phyloP scores from a whole-genome alignment of 1,140 invertebrate species.

The Chelonus insularis region DNA sequence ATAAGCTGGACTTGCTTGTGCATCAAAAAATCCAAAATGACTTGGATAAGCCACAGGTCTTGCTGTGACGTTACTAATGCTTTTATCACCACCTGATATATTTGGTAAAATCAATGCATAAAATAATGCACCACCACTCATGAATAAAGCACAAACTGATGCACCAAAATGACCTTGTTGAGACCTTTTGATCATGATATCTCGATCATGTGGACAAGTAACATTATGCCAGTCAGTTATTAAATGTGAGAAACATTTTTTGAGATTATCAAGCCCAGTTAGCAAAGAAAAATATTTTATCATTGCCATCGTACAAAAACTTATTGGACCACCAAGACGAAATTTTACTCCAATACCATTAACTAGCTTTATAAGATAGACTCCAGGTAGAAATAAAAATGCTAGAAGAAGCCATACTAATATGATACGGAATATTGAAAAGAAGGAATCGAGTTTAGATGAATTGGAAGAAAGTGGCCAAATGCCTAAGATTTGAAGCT shows the following conservation, averaged over 20 bases:
- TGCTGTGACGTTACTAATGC: conserved; percentile 14
- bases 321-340: not conserved
- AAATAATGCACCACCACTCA: conserved; percentile 21
- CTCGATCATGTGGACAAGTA: conserved; percentile 1
- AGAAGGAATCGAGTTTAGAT: not conserved
- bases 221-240: conserved; percentile 31
- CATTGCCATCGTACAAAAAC: conserved; percentile 28
- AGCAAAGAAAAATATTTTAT: conserved; percentile 31
- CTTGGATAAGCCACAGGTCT: conserved; percentile 23
- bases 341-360: not conserved
- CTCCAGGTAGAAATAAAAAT: not conserved
- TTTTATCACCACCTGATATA: not conserved
- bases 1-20: conserved; percentile 17
- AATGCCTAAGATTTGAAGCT: not conserved
- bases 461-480: not conserved
- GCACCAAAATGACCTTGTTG: conserved; percentile 4
- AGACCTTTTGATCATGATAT: conserved; percentile 19
- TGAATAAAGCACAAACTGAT: conserved; percentile 13
- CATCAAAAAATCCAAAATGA: conserved; percentile 20
- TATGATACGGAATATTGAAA: conserved; percentile 15
- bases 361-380: not conserved
- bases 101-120: conserved; percentile 19
- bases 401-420: conserved; percentile 6
- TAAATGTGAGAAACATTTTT: conserved; percentile 30
- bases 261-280: conserved; percentile 20